Percentiles rank a stretch among this genome's conserved stretches.
Evolutionary conservation across 2,797 vertebrate species (phyloP).

Genomic region (Florisuga fusca): DNA sequence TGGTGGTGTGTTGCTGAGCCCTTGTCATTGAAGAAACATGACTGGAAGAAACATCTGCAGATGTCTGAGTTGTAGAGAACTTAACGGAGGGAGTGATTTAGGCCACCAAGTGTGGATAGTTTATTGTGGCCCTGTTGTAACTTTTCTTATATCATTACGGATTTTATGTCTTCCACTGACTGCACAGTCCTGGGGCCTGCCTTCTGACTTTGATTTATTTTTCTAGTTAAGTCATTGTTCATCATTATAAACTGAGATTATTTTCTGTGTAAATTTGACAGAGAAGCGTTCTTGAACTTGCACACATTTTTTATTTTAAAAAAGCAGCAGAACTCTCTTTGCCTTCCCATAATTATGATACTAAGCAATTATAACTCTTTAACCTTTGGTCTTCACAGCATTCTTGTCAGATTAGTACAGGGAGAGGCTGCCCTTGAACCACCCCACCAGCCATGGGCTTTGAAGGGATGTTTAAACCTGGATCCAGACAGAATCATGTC

Average conservation of each 20-base stretch:
- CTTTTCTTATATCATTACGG: slow-evolving; percentile 41
- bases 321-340: slow-evolving; percentile 25
- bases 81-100: slow-evolving; percentile 7
- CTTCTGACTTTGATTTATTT: slow-evolving; percentile 62
- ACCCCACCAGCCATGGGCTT: neutral
- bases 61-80: neutral
- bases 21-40: neutral
- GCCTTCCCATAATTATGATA: slow-evolving; percentile 33
- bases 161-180: slow-evolving; percentile 49
- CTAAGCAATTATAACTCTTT: slow-evolving; percentile 44
- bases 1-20: neutral
- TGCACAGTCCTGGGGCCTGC: slow-evolving; percentile 26
- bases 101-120: neutral
- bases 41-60: neutral
- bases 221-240: slow-evolving; percentile 66
- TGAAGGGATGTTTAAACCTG: neutral
- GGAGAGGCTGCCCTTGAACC: neutral
- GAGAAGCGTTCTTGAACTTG: slow-evolving; percentile 58
- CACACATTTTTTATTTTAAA: slow-evolving; percentile 62
- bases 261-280: slow-evolving; percentile 53
- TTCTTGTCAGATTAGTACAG: slow-evolving; percentile 55
- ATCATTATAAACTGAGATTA: slow-evolving; percentile 54
- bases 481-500: neutral
- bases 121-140: slow-evolving; percentile 38
- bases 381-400: slow-evolving; percentile 50